Conservation (phyloP, 2,113 vertebrate genomes). For the Vidua macroura region DNA sequence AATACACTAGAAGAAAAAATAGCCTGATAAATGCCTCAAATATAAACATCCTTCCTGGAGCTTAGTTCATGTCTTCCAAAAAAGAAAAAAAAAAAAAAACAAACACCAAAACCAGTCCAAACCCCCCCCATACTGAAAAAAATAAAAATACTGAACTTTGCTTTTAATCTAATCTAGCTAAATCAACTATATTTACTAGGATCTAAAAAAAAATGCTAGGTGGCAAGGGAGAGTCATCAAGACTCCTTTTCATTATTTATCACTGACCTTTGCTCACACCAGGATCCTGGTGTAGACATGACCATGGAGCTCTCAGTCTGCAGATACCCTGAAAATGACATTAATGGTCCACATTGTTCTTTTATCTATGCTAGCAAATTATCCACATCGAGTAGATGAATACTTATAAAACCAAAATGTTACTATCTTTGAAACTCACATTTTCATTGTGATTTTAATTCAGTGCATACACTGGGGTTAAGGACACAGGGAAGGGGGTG, state of each 20-base stretch:
- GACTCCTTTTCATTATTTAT: neutral
- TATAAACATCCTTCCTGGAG: neutral
- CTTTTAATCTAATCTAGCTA: neutral
- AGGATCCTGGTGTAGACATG: neutral
- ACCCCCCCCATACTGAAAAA: accelerated
- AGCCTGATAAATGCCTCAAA: neutral
- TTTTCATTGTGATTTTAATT: neutral
- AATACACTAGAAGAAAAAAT: neutral
- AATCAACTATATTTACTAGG: neutral
- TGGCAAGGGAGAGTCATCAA: neutral
- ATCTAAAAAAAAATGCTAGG: neutral
- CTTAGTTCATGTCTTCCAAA: neutral
- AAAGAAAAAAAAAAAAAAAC: neutral
- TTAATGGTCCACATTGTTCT: neutral
- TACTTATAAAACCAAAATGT: neutral
- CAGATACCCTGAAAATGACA: neutral
- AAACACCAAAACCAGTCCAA: accelerated
- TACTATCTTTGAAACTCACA: neutral
- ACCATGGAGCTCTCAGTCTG: neutral
- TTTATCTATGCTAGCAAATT: neutral
- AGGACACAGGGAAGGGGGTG: neutral
- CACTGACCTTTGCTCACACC: neutral
- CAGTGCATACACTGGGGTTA: neutral
- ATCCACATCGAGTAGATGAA: neutral
- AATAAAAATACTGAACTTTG: neutral